These are phyloP conservation scores for Coreius guichenoti DNA, from an alignment of 2,797 vertebrate species.

Conservation along the genomic window DNA sequence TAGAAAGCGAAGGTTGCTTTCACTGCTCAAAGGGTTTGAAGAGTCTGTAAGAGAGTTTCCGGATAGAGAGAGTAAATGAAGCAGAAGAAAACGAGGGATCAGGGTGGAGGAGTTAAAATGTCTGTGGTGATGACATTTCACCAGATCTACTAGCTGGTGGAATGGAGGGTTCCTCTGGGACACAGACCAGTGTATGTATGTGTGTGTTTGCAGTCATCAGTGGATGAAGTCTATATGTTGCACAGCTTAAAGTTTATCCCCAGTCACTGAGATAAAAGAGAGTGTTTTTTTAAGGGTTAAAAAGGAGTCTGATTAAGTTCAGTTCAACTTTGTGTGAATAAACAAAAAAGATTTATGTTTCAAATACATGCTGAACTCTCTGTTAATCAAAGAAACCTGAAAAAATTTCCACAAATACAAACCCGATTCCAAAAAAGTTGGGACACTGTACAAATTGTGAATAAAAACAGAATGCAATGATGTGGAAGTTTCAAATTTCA, in stretches of 20 bases:
- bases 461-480: too few relatives aligned
- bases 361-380: background rate
- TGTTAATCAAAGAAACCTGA: too few relatives aligned
- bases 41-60: slow-evolving; percentile 1
- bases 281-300: background rate
- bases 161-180: slow-evolving; percentile 44
- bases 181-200: slow-evolving; percentile 14
- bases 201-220: slow-evolving; percentile 20
- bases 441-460: too few relatives aligned
- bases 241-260: background rate
- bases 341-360: background rate
- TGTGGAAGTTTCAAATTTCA: too few relatives aligned
- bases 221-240: slow-evolving; percentile 26
- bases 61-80: slow-evolving; percentile 31
- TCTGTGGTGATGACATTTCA: slow-evolving; percentile 50
- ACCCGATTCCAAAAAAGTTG: too few relatives aligned
- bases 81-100: slow-evolving; percentile 10
- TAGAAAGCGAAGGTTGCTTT: slow-evolving; percentile 14
- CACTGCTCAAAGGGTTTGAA: slow-evolving; percentile 8
- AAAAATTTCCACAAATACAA: background rate
- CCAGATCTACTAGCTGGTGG: slow-evolving; percentile 41
- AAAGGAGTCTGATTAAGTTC: background rate
- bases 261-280: background rate
- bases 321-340: background rate
- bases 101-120: slow-evolving; percentile 37